Percentiles rank a stretch among this genome's conserved stretches.
phyloP scores from a whole-genome alignment of 2,888 invertebrate genomes.

The Philhelius pedissequus region DNA sequence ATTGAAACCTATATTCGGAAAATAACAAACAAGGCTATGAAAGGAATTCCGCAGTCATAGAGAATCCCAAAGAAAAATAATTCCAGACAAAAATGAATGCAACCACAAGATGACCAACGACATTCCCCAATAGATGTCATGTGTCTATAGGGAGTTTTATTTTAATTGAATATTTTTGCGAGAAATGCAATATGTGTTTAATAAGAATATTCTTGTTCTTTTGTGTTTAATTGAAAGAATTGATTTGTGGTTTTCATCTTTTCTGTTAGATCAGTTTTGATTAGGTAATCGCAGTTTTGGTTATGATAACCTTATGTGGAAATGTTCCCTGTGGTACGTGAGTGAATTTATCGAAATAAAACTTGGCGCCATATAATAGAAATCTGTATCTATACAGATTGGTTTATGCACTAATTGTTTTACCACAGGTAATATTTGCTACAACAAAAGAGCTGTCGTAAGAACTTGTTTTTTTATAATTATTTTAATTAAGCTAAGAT shows the following conservation, averaged over 20 bases:
- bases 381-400: background rate
- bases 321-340: background rate
- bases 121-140: slow-evolving; percentile 27
- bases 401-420: background rate
- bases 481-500: too few species aligned
- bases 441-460: too few species aligned
- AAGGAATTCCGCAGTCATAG: slow-evolving; percentile 37
- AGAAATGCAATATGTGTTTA: background rate
- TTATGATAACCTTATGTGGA: background rate
- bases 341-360: background rate
- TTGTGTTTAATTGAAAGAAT: slow-evolving; percentile 28
- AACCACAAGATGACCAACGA: slow-evolving; percentile 22
- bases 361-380: slow-evolving; percentile 1
- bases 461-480: too few species aligned
- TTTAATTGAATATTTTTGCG: background rate
- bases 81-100: slow-evolving; percentile 43
- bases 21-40: slow-evolving; percentile 51
- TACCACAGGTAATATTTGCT: too few species aligned
- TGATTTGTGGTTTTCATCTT: slow-evolving; percentile 8
- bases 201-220: background rate
- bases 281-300: slow-evolving; percentile 3
- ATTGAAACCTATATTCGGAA: slow-evolving; percentile 58
- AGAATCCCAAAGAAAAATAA: slow-evolving; percentile 52
- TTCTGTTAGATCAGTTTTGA: background rate
- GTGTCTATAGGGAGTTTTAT: slow-evolving; percentile 30